Evolutionary conservation across 2,797 vertebrate genomes (phyloP), one percentile per base, ranked within the genome.

Genomic region (Xiphophorus birchmanni): DNA sequence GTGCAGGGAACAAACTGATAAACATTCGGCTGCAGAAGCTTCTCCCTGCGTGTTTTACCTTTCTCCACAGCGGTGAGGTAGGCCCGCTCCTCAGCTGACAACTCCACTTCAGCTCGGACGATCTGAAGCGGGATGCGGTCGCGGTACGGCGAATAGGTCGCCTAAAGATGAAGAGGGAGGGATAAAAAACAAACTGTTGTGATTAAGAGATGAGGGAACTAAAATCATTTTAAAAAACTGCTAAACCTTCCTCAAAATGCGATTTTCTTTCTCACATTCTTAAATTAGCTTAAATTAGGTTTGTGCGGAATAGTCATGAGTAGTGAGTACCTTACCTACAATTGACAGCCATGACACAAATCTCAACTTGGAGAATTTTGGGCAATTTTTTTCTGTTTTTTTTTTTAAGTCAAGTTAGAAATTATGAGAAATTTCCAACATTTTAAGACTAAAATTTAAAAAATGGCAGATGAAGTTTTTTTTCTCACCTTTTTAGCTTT

Each of bases 41-140:
- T 15, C 1, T 29, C 11, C 48, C 23, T 40, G 32, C 56, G 18
- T 47, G 63, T 45, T 67, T 48, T 18, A 92, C 94, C 94, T 86
- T 98, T 99, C 94, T 99, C 98, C 87, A 99, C 98, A 0, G 97
- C 97, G 0, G 90, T 98, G 91, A 99, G 97, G 93, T 98, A 99
- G 72, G 97, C 97, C 75, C 97, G 96, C 93, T 99, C 98, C 82
- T 98, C 97, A 0, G 87, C 93, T 0, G 98, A 99, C 74, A 99
- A 96, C 90, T 99, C 98, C 63, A 97, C 97, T 91, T 99, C 98
- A 0, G 98, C 97, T 17, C 98, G 95, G 76, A 99, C 98, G 0
- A 99, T 98, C 93, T 98, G 98, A 10, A 99, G 90, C 0, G 97
- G 98, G 92, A 99, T 99, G 77, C 98, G 96, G 84, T 99, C 98